These are phyloP conservation scores for Pseudorasbora parva DNA, from an alignment of 2,113 vertebrate genomes.

Conservation along the genomic window DNA sequence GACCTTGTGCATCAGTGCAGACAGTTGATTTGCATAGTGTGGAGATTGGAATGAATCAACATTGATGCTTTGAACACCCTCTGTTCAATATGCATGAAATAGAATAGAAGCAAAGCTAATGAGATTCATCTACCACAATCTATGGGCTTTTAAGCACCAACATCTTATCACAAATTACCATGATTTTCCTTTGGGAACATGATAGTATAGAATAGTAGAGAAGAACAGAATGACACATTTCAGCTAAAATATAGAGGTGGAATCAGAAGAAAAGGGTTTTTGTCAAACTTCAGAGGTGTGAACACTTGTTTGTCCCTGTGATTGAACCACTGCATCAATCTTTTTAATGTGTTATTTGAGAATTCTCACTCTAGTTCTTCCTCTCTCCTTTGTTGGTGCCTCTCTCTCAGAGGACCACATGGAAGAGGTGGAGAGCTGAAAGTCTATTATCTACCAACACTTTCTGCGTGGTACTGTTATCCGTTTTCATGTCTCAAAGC, in stretches of 20 bases:
- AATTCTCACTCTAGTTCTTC: slow-evolving; percentile 20
- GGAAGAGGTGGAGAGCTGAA: not conserved
- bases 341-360: slow-evolving; percentile 22
- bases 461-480: slow-evolving; percentile 11
- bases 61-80: slow-evolving; percentile 57
- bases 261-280: not conserved
- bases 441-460: not conserved
- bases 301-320: not conserved
- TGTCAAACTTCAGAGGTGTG: not conserved
- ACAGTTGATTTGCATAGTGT: not conserved
- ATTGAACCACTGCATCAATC: slow-evolving; percentile 2
- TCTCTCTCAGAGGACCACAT: slow-evolving; percentile 15
- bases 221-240: not conserved
- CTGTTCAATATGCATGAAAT: slow-evolving; percentile 57
- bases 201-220: not conserved
- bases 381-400: slow-evolving; percentile 1
- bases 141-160: slow-evolving; percentile 39
- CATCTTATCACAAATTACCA: not conserved
- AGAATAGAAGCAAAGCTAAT: slow-evolving; percentile 49
- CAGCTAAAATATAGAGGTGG: not conserved
- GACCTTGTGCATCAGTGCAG: slow-evolving; percentile 48
- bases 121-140: slow-evolving; percentile 40
- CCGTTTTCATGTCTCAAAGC: slow-evolving; percentile 13
- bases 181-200: not conserved
- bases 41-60: slow-evolving; percentile 61